Conservation (phyloP, 2,888 invertebrate genomes). For the Nomada goodeniana region DNA sequence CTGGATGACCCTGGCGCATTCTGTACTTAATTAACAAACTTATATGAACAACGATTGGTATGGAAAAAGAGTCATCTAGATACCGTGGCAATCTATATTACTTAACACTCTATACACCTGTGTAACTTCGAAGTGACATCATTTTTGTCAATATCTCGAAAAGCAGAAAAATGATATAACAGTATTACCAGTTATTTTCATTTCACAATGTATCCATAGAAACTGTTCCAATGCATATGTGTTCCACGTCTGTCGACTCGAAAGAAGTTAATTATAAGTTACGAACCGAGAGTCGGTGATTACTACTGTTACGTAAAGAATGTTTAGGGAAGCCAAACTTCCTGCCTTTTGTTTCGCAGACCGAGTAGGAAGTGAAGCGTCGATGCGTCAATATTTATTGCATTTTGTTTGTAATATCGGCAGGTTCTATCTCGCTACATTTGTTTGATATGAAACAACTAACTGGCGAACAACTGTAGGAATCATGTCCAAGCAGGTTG, state of each 20-base stretch:
- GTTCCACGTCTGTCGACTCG: constrained; percentile 24
- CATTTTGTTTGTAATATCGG: constrained; percentile 21
- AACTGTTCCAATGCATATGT: constrained; percentile 8
- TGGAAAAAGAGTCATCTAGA: too few species aligned
- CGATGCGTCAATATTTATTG: constrained; percentile 25
- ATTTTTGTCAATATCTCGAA: too few species aligned
- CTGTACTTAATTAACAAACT: neutral
- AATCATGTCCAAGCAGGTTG: neutral
- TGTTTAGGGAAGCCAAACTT: constrained; percentile 54
- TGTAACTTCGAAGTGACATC: neutral
- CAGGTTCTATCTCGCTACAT: neutral
- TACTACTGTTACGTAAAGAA: constrained; percentile 59
- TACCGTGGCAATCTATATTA: too few species aligned
- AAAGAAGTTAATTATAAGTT: constrained; percentile 63
- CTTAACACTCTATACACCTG: neutral
- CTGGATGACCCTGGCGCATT: constrained; percentile 20
- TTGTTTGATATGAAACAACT: neutral
- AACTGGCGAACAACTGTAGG: neutral
- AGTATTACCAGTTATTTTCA: too few species aligned
- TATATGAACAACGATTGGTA: neutral
- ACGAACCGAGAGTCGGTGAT: constrained; percentile 55
- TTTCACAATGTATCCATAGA: constrained; percentile 8
- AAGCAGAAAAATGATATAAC: too few species aligned
- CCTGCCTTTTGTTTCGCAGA: constrained; percentile 50
- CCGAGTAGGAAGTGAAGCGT: constrained; percentile 7